Evolutionary conservation across 2,888 invertebrate genomes (phyloP), one percentile per base, ranked within the genome.

Genomic region (Trissolcus brochymenae): DNA sequence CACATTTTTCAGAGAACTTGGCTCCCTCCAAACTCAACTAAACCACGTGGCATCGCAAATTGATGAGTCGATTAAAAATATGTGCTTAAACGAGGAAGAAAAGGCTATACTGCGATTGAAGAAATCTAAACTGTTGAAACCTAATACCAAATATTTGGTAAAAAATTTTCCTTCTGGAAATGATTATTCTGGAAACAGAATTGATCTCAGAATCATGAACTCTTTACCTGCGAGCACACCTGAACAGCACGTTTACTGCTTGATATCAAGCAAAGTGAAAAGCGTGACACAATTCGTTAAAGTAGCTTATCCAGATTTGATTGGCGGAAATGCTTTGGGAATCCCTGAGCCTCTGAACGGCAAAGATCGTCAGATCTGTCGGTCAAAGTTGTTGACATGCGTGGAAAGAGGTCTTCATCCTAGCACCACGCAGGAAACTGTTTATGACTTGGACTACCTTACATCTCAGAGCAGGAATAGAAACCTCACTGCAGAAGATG

Each of bases 291-390:
- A 92, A 6, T 94, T 94, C 87, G 92, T 93, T 40, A 95, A 94
- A 89, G 91, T 94, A 4, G 94, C 94, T 0, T 94, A 94, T 87
- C 95, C 95, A 16, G 95, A 95, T 82, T 90, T 94, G 89, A 90
- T 91, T 80, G 93, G 93, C 0, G 93, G 91, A 0, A 90, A 91
- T 61, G 90, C 92, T 17, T 86, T 89, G 0, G 90, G 90, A 55
- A 88, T 89, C n/a, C 90, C 92, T 0, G 94, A 94, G 84, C 92
- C 92, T 0, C 87, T 94, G 16, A 92, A 93, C 80, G 86, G 86
- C 61, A 91, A 91, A 80, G 91, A 92, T 79, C 88, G 91, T 75
- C 90, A 90, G 76, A 90, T 91, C 40, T 91, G 91, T 82, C 90
- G 92, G 88, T 90, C 90, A 14, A 93, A 93, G 86, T 86, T 94